Conservation (phyloP, 2,888 invertebrate genomes). For the Ryuthela nishihirai region DNA sequence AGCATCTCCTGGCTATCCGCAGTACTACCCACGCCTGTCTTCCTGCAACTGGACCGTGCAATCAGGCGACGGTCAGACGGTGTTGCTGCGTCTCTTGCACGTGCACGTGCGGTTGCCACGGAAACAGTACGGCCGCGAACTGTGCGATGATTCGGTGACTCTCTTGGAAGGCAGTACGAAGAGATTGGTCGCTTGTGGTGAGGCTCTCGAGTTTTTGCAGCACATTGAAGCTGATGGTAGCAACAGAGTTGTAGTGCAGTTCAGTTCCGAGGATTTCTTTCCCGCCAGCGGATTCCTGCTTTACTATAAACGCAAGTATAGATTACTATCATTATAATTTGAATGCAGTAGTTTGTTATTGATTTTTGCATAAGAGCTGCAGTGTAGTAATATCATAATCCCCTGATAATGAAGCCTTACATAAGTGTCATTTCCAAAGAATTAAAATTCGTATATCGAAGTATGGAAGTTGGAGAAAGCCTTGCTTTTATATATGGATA, state of each 20-base stretch:
- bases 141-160: slow-evolving; percentile 50
- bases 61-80: slow-evolving; percentile 61
- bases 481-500: too few relatives aligned
- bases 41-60: slow-evolving; percentile 65
- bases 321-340: not conserved
- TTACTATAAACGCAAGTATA: slow-evolving; percentile 60
- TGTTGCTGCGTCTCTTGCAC: slow-evolving; percentile 65
- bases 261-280: slow-evolving; percentile 56
- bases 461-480: too few relatives aligned
- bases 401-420: too few relatives aligned
- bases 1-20: slow-evolving; percentile 69
- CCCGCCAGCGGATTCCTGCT: slow-evolving; percentile 63
- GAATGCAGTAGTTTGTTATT: too few relatives aligned
- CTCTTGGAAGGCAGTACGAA: slow-evolving; percentile 33
- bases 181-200: slow-evolving; percentile 40
- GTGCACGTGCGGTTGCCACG: slow-evolving; percentile 59
- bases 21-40: slow-evolving; percentile 65
- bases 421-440: too few relatives aligned
- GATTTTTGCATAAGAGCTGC: too few relatives aligned
- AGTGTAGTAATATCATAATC: too few relatives aligned
- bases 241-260: slow-evolving; percentile 43
- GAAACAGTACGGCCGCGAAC: slow-evolving; percentile 50
- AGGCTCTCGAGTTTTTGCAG: slow-evolving; percentile 26
- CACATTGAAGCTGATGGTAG: slow-evolving; percentile 35
- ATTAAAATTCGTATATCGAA: too few relatives aligned